These are phyloP conservation scores for Acanthoscelides obtectus DNA, from an alignment of 2,888 invertebrate species.

Conservation along the genomic window DNA sequence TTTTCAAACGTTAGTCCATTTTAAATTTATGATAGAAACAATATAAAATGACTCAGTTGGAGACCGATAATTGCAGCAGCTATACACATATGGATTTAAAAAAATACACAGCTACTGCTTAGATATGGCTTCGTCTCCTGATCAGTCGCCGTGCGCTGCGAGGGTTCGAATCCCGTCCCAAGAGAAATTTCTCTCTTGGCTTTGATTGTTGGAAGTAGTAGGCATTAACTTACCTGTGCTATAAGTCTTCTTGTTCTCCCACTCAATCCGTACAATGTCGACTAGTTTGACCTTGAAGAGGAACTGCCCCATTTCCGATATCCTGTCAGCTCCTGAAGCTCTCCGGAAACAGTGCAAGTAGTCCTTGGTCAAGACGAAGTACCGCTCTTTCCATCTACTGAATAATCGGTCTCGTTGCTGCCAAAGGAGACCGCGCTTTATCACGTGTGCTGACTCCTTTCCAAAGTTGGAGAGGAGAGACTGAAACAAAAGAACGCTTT, in stretches of 20 bases:
- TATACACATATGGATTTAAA: too few species aligned
- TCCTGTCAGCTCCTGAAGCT: conserved; percentile 53
- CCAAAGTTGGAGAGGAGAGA: conserved; percentile 41
- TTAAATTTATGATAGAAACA: too few species aligned
- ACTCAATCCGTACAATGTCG: conserved; percentile 62
- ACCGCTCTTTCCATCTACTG: conserved; percentile 64
- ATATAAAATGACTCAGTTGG: too few species aligned
- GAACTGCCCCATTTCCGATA: conserved; percentile 64
- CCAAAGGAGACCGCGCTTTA: conserved; percentile 61
- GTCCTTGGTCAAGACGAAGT: conserved; percentile 61
- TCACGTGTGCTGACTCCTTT: conserved; percentile 53
- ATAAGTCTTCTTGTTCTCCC: conserved; percentile 62
- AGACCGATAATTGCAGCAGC: too few species aligned
- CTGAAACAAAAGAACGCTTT: conserved; percentile 33
- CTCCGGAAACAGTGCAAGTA: conserved; percentile 63
- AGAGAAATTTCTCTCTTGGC: too few species aligned
- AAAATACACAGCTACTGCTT: too few species aligned
- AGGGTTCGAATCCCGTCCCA: too few species aligned
- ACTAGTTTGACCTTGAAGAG: conserved; percentile 54
- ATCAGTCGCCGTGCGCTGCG: too few species aligned
- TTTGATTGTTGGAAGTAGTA: too few species aligned
- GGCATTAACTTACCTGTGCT: conserved; percentile 40
- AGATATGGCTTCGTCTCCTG: too few species aligned
- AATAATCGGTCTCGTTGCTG: conserved; percentile 61
- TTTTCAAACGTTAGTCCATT: too few species aligned